A percentile compares a stretch with the other conserved stretches of the same genome.
phyloP scores from a whole-genome alignment of 2,113 vertebrate genomes.

The Oostethus manadensis region DNA sequence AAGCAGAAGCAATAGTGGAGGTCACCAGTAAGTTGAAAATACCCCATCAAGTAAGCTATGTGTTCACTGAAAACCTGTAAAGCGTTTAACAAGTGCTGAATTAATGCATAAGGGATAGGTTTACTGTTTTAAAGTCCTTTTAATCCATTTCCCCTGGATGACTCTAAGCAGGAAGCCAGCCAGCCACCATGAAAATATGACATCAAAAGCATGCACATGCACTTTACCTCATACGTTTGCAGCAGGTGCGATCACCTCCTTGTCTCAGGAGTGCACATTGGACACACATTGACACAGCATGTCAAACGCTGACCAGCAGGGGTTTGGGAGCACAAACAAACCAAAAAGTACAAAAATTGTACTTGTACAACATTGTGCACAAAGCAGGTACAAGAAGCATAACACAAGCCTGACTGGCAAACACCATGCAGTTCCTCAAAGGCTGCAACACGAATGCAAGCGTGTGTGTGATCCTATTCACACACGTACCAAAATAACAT shows the following conservation, averaged over 20 bases:
- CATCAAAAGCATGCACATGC: conserved; percentile 36
- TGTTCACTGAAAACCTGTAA: neutral
- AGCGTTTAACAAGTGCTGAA: conserved; percentile 3
- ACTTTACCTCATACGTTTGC: conserved; percentile 65
- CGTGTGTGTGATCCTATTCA: no score
- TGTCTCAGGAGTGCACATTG: conserved; percentile 58
- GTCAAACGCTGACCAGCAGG: conserved; percentile 55
- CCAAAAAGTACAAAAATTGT: conserved; percentile 31
- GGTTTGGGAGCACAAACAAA: neutral
- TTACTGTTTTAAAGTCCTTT: neutral
- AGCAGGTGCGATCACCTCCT: conserved; percentile 54
- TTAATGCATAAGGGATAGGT: neutral
- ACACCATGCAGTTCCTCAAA: no score
- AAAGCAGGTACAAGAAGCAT: no score
- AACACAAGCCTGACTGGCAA: no score
- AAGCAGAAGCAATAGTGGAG: neutral
- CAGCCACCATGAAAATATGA: conserved; percentile 26
- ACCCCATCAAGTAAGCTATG: neutral
- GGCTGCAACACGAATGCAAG: no score
- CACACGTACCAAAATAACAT: no score
- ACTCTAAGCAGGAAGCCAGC: conserved; percentile 47
- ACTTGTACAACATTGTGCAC: conserved; percentile 31
- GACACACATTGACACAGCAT: conserved; percentile 54
- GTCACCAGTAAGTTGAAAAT: neutral
- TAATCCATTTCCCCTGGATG: conserved; percentile 22